phyloP scores from a whole-genome alignment of 2,797 vertebrate genomes.

The Chelidonichthys spinosus region DNA sequence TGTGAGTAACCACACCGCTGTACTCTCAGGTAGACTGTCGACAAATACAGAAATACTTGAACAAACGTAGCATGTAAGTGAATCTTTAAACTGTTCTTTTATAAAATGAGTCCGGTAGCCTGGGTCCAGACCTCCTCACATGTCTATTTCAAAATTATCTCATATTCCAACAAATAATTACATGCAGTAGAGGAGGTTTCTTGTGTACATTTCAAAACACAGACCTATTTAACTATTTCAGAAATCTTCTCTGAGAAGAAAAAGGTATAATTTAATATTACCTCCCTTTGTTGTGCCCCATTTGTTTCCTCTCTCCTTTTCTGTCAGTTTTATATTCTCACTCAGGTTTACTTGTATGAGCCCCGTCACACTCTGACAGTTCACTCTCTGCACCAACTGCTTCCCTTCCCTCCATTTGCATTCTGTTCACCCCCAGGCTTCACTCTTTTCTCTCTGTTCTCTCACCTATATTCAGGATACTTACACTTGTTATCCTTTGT shows the following conservation, averaged over 20 bases:
- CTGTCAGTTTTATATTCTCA: background rate
- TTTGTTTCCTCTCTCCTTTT: background rate
- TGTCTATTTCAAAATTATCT: background rate
- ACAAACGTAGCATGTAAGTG: background rate
- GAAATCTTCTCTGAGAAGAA: background rate
- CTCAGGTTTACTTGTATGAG: background rate
- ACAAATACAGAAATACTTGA: background rate
- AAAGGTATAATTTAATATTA: background rate
- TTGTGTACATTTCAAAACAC: too few species aligned
- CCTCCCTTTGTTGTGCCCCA: background rate
- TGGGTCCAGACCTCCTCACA: background rate
- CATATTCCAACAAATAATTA: too few species aligned
- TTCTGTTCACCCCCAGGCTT: background rate
- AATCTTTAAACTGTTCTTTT: background rate
- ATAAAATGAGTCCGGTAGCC: background rate
- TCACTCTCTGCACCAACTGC: background rate
- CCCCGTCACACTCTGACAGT: background rate
- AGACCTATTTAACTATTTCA: background rate
- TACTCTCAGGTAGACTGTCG: background rate
- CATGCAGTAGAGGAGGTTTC: too few species aligned
- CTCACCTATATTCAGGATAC: background rate
- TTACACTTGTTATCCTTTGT: background rate
- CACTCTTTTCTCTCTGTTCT: background rate
- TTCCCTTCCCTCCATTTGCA: background rate
- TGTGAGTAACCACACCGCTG: slow-evolving; percentile 80